These are phyloP conservation scores for Alouatta palliata DNA, from an alignment of 2,113 vertebrate species.

Conservation along the genomic window DNA sequence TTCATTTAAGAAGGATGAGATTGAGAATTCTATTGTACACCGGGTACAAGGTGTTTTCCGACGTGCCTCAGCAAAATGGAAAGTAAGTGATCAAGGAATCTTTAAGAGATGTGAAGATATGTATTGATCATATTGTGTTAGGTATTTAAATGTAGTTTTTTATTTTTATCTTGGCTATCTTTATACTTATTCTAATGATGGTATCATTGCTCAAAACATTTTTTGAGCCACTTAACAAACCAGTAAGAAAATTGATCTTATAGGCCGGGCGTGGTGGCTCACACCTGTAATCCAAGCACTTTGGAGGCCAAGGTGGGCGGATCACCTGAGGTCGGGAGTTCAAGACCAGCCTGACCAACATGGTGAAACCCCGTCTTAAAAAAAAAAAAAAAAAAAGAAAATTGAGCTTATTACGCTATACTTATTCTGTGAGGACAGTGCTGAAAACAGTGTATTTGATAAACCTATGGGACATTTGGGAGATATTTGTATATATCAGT, in stretches of 20 bases:
- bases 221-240: neutral
- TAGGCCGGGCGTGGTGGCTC: no score
- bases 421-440: constrained; percentile 16
- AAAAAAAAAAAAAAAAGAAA: no score
- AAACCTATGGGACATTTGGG: neutral
- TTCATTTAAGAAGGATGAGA: constrained; percentile 94
- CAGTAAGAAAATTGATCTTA: no score
- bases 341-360: no score
- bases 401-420: neutral
- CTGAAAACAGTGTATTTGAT: constrained; percentile 13
- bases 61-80: constrained; percentile 94
- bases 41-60: constrained; percentile 91
- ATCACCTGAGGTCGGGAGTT: no score
- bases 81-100: constrained; percentile 83
- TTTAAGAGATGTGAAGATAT: neutral
- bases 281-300: no score
- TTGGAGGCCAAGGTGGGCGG: no score
- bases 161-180: neutral
- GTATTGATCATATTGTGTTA: neutral
- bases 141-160: neutral
- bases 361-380: no score
- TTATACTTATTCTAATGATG: neutral
- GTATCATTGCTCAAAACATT: neutral
- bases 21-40: constrained; percentile 91
- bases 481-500: neutral